Base-by-base conservation (phyloP, 2,113 vertebrate genomes). In the Sylvicapra grimmia region DNA sequence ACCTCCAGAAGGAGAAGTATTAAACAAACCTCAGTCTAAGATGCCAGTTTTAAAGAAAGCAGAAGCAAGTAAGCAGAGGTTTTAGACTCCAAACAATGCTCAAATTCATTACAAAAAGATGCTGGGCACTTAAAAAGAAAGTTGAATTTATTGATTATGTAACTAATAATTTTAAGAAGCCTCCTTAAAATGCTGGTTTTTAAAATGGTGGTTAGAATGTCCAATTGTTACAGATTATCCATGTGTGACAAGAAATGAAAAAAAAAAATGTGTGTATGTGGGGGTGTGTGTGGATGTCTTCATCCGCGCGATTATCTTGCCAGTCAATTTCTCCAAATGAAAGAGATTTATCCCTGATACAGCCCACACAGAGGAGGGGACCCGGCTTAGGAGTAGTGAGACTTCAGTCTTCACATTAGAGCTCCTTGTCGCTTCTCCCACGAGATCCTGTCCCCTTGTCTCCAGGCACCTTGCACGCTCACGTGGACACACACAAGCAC, bases 91-190 rank as follows among this genome's bases (percentile, higher is more conserved):
- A 27, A 72, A 54, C 27, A 68, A 88, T 21, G 36, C 63, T 77
- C 63, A 59, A 47, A 54, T 47, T 63, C 92, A 58, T 63, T 44
- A 25, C 93, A 63, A 47, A 92, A 40, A 14, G 59, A 53, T 23
- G 36, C 63, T 61, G 61, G 72, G 56, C 63, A 75, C 65, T 87
- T 54, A 12, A 61, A 96, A 93, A 89, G 75, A 75, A 89, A 93
- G 83, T 53, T 75, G 19, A 92, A 92, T 58, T 90, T 88, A 82
- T 72, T 85, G 91, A 92, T 95, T 94, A 92, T 47, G 18, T 94
- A 96, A 93, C 83, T 25, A 86, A 86, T 79, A 53, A 54, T 90
- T 93, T 85, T 33, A 59, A 21, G 72, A 51, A 79, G 19, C 51
- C 51, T 61, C 5, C 36, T 54, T 53, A 49, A 86, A 87, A n/a